Evolutionary conservation across 2,888 invertebrate species (phyloP).

Genomic region (Acanthococcus lagerstroemiae): DNA sequence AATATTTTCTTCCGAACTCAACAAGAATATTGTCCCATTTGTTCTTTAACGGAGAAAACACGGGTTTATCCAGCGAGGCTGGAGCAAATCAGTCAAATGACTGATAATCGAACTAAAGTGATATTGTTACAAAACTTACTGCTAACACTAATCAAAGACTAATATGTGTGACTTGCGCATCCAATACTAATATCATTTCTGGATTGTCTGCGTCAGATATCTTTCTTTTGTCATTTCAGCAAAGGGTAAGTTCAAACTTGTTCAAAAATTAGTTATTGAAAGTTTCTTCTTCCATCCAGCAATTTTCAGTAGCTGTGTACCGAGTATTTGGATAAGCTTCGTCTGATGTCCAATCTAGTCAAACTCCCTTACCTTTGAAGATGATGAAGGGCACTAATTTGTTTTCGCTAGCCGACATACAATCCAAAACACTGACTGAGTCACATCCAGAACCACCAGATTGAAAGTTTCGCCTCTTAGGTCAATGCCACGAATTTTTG

Average conservation of each 20-base stretch:
- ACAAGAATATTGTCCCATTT: too few relatives aligned
- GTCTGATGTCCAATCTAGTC: slow-evolving; percentile 25
- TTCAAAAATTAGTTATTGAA: slow-evolving; percentile 31
- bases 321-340: not conserved
- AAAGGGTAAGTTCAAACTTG: slow-evolving; percentile 25
- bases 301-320: slow-evolving; percentile 35
- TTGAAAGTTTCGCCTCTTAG: slow-evolving; percentile 37
- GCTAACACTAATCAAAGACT: too few relatives aligned
- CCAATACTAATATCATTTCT: too few relatives aligned
- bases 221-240: slow-evolving; percentile 13
- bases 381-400: slow-evolving; percentile 38
- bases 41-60: too few relatives aligned
- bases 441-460: slow-evolving; percentile 38
- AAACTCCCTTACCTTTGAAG: slow-evolving; percentile 37
- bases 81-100: too few relatives aligned
- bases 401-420: slow-evolving; percentile 36
- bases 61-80: too few relatives aligned
- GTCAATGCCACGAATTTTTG: slow-evolving; percentile 36
- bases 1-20: too few relatives aligned
- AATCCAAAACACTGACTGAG: slow-evolving; percentile 37
- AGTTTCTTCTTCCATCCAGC: slow-evolving; percentile 37
- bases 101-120: too few relatives aligned
- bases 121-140: too few relatives aligned
- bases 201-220: too few relatives aligned
- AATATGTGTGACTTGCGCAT: too few relatives aligned